Percentiles rank a stretch among this genome's conserved stretches.
These are phyloP conservation scores for Nomada goodeniana DNA, from an alignment of 2,888 invertebrate genomes.

Conservation along the genomic window DNA sequence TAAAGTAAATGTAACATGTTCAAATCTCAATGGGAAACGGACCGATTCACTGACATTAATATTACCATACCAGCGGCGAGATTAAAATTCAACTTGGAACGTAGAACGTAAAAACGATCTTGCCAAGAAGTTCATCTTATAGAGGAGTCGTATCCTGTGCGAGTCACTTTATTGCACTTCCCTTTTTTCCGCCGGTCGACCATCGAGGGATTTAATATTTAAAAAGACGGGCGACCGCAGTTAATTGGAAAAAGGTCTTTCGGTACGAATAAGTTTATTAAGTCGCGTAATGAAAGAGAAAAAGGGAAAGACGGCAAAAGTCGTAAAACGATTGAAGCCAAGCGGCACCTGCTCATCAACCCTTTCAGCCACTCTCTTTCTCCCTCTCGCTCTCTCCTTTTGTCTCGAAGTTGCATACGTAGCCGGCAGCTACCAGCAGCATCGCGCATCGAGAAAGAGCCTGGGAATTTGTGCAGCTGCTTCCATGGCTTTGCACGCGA, in stretches of 20 bases:
- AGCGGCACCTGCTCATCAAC: constrained; percentile 50
- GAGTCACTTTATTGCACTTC: constrained; percentile 11
- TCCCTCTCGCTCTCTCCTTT: constrained; percentile 34
- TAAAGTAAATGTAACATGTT: no score
- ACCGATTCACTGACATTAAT: not conserved
- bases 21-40: no score
- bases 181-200: not conserved
- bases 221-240: not conserved
- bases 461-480: constrained; percentile 72
- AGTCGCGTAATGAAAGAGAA: constrained; percentile 14
- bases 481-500: constrained; percentile 63
- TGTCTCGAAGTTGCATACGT: constrained; percentile 36
- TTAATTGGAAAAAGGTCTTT: constrained; percentile 19
- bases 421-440: constrained; percentile 10
- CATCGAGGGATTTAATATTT: constrained; percentile 19
- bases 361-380: constrained; percentile 4
- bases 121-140: not conserved
- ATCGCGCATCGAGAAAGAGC: constrained; percentile 49
- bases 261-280: constrained; percentile 25
- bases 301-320: not conserved
- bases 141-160: not conserved
- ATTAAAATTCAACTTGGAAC: not conserved
- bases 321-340: constrained; percentile 35
- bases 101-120: constrained; percentile 3
- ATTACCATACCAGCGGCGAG: not conserved